Base-by-base conservation (phyloP, 2,888 invertebrate species). In the Philonicus albiceps region DNA sequence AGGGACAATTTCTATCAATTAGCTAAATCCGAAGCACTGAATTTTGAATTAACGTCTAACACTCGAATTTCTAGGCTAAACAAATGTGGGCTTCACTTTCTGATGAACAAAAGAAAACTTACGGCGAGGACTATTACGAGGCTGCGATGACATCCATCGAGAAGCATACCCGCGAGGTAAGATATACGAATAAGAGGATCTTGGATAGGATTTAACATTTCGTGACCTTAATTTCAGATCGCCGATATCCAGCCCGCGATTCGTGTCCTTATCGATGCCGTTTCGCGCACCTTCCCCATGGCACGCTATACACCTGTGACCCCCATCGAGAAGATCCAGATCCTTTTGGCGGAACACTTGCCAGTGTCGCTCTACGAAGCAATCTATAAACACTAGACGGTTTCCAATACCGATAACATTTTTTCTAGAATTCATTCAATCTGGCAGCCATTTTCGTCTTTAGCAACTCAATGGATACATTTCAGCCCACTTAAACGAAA, bases 101-200 rank as follows among this genome's bases (percentile, higher is more conserved):
- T 86, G 95, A 96, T 89, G 96, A 96, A 90, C 96, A 96, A 90
- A 95, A 95, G 90, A 94, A 95, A 90, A 95, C 96, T 88, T 97
- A 97, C 90, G 96, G 96, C 13, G 95, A 96, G 91, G 95, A 96
- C 90, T 95, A 96, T 91, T 97, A 97, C 91, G 96, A 97, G 90
- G 94, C 94, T 88, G 96, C 96, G 87, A 94, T 97, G 90, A 93
- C 96, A 83, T 95, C 96, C 90, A 94, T 97, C 89, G 96, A 96
- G 89, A 96, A 96, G 90, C 96, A 96, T 90, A 95, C 96, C 11
- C 95, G 95, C 90, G 95, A 94, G 88, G 93, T 92, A 89, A 88
- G 89, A 27, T 8, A 43, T 3, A 43, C 34, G 22, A 13, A 0
- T 13, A 5, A 2, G 5, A 3, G 40, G 40, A 0, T 2, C 40